Conservation (phyloP, 2,113 vertebrate species). For the Cygnus buccinator region DNA sequence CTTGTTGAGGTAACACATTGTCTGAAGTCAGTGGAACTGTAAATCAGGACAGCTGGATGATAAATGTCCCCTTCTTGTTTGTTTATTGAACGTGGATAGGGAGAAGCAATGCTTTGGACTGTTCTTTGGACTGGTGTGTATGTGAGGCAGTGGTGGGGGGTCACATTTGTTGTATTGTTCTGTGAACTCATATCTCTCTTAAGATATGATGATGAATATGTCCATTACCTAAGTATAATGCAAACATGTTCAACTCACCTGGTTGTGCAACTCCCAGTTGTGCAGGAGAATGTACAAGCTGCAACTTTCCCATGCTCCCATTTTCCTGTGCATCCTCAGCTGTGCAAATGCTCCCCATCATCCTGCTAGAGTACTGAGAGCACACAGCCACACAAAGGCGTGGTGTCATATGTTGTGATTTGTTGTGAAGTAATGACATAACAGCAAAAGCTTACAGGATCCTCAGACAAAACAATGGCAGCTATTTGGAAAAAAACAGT, state of each 20-base stretch:
- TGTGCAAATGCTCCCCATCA: background rate
- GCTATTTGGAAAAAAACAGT: background rate
- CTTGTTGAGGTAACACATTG: background rate
- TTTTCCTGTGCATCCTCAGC: background rate
- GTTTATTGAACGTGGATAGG: background rate
- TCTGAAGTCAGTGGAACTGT: background rate
- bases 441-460: background rate
- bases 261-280: background rate
- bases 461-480: background rate
- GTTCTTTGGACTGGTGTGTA: background rate
- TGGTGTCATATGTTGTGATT: no score
- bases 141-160: background rate
- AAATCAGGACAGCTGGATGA: background rate
- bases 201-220: background rate
- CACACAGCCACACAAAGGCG: background rate
- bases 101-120: background rate
- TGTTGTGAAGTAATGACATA: background rate
- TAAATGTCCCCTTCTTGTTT: background rate
- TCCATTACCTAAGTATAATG: background rate
- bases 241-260: background rate
- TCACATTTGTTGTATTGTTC: background rate
- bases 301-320: background rate
- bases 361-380: background rate
- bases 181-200: background rate
- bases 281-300: background rate